Evolutionary conservation across 2,113 vertebrate genomes (phyloP), one percentile per base, ranked within the genome.

Genomic region (Engraulis encrasicolus): DNA sequence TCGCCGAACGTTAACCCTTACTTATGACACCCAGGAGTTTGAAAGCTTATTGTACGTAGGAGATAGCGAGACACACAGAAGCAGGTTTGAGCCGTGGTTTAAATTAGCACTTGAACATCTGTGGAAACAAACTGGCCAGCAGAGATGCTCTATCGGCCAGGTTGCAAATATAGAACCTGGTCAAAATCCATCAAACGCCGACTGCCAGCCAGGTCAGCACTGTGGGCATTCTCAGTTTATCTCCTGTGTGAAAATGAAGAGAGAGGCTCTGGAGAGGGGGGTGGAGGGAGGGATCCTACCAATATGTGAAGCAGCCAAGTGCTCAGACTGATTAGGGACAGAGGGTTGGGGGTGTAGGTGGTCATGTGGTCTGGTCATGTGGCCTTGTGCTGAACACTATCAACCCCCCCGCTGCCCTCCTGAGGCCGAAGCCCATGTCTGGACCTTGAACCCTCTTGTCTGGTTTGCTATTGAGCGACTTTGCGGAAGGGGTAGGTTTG

Each of bases 161-260:
- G 27, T 49, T 58, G 81, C 49, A 85, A 88, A 86, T 83, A 86
- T 74, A 85, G 81, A n/a, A 66, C 77, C 34, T 37, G 38, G 6
- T 50, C 1, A 20, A 31, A 45, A 50, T 40, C n/a, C 34, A 71
- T 71, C 74, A 71, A 71, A 82, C 50, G 77, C 71, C 45, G 38
- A 14, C 36, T 79, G 83, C 37, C 23, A 79, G 58, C 34, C 74
- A 45, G 40, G 18, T 37, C 54, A n/a, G n/a, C 78, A 20, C 27
- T n/a, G n/a, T n/a, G 81, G 84, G 19, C 38, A 84, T 45, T 84
- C 79, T 58, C 45, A 80, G 82, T 83, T 71, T 81, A 82, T 79
- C 84, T 81, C 82, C 71, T 50, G 40, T 82, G 77, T 78, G 37
- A 85, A 84, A 85, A 84, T 82, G 81, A 87, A 86, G 50, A 81